These are phyloP conservation scores for Calidris pugnax DNA, from an alignment of 2,113 vertebrate genomes.

Conservation along the genomic window DNA sequence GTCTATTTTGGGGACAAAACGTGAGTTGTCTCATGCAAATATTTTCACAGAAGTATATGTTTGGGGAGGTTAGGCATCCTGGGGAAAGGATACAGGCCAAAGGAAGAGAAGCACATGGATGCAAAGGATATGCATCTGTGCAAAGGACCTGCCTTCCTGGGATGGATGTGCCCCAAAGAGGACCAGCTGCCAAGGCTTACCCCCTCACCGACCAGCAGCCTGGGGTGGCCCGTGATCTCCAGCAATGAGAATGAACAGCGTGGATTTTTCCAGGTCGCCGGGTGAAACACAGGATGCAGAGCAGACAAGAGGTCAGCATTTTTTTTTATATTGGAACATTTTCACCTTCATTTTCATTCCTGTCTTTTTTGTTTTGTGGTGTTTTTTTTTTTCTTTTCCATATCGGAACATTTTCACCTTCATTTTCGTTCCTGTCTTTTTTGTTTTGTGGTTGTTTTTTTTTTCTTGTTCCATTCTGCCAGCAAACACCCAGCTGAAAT, in stretches of 20 bases:
- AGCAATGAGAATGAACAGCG: rapidly evolving
- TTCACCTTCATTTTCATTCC: neutral
- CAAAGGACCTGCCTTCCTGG: neutral
- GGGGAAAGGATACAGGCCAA: neutral
- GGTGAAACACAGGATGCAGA: neutral
- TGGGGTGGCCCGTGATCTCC: neutral
- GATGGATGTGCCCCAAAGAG: rapidly evolving
- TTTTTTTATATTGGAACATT: neutral
- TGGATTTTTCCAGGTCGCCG: neutral
- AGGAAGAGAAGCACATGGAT: neutral
- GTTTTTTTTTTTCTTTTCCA: neutral
- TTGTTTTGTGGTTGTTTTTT: too few species aligned
- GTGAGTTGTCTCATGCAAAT: neutral
- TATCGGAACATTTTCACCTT: neutral
- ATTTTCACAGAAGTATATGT: neutral
- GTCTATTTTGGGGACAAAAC: neutral
- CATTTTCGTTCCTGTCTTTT: neutral
- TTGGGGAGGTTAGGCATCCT: too few species aligned
- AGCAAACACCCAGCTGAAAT: neutral
- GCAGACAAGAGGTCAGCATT: neutral
- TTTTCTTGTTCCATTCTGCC: neutral
- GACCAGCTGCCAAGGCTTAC: neutral
- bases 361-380: neutral
- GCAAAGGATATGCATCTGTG: neutral
- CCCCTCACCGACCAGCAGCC: rapidly evolving